Conservation (phyloP, 2,888 invertebrate species). For the Drosophila rubida region DNA sequence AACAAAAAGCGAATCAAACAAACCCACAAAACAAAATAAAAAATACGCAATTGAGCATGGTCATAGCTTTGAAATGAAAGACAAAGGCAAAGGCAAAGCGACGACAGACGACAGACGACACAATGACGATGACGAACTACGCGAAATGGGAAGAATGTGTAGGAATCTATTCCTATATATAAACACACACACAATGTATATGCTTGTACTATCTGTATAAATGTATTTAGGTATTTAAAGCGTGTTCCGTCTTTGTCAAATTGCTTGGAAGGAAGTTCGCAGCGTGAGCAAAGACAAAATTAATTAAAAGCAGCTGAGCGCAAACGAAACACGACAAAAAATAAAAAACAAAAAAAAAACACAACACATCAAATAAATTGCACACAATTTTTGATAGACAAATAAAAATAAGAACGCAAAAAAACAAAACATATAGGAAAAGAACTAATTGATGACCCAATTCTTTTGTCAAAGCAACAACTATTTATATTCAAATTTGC, state of each 20-base stretch:
- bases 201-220: background rate
- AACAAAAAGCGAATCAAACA: constrained; percentile 34
- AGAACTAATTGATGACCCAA: constrained; percentile 71
- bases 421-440: constrained; percentile 5
- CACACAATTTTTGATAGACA: constrained; percentile 49
- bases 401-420: constrained; percentile 25
- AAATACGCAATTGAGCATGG: constrained; percentile 73
- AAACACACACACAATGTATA: background rate
- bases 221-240: constrained; percentile 13
- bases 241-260: constrained; percentile 57
- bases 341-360: constrained; percentile 5
- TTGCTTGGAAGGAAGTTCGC: constrained; percentile 65
- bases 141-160: constrained; percentile 13
- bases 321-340: constrained; percentile 14
- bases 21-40: constrained; percentile 33
- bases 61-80: constrained; percentile 62
- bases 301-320: constrained; percentile 68
- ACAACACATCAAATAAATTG: constrained; percentile 72
- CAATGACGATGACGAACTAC: constrained; percentile 28
- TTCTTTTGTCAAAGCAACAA: constrained; percentile 57
- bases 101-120: constrained; percentile 9
- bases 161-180: constrained; percentile 19
- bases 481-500: constrained; percentile 65
- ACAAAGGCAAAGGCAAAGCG: constrained; percentile 33
- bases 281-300: constrained; percentile 39